phyloP scores from a whole-genome alignment of 2,113 vertebrate genomes.

The Scopus umbretta region DNA sequence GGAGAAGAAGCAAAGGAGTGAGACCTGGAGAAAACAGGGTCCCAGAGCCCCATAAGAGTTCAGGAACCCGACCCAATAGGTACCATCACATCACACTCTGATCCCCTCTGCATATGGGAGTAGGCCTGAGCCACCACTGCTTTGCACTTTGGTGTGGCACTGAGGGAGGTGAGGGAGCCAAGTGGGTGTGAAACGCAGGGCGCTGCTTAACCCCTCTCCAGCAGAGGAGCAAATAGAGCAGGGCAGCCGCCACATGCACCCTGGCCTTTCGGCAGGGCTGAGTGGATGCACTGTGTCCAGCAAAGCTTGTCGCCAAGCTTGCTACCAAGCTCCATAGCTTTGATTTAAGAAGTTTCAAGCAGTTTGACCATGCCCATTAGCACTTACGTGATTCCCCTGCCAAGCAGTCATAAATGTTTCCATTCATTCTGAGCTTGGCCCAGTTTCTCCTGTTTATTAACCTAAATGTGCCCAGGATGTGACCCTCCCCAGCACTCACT shows the following conservation, averaged over 20 bases:
- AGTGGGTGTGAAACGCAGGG: background rate
- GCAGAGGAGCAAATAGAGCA: background rate
- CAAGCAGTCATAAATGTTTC: background rate
- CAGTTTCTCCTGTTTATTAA: constrained; percentile 7
- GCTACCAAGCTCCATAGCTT: background rate
- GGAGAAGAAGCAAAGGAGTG: background rate
- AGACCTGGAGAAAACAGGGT: background rate
- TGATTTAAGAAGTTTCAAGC: background rate
- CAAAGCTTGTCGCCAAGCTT: background rate
- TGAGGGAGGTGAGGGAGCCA: background rate
- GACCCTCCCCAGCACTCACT: background rate
- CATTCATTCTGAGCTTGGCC: background rate
- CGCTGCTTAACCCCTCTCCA: background rate
- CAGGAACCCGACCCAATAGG: background rate
- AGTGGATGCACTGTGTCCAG: background rate
- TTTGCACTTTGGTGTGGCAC: background rate
- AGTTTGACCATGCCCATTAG: background rate
- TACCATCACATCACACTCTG: background rate
- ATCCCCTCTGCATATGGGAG: rapidly evolving
- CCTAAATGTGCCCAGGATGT: background rate
- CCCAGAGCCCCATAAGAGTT: background rate
- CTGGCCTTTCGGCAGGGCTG: background rate
- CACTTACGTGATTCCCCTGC: background rate
- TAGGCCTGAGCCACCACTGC: rapidly evolving
- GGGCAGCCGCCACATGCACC: background rate